These are phyloP conservation scores for Drosophila sturtevanti DNA, from an alignment of 1,140 invertebrate species.

Conservation along the genomic window DNA sequence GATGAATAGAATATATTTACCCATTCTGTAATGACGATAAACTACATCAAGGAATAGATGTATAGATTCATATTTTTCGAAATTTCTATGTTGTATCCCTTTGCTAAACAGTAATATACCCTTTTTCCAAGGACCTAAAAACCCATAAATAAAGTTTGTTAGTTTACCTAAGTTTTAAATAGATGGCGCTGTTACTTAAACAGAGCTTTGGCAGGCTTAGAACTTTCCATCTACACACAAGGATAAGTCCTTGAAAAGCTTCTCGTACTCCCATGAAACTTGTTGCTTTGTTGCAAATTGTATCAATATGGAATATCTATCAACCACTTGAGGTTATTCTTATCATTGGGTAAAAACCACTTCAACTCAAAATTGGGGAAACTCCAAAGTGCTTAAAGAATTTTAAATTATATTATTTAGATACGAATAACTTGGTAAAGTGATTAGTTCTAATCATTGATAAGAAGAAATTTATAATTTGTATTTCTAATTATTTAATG, in stretches of 20 bases:
- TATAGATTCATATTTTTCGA: too few relatives aligned
- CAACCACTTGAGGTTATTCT: not conserved
- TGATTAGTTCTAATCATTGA: not conserved
- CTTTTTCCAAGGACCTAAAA: slow-evolving; percentile 5
- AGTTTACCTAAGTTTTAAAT: slow-evolving; percentile 33
- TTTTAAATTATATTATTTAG: not conserved
- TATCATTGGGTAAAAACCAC: not conserved
- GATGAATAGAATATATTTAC: too few relatives aligned
- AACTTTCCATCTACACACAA: slow-evolving; percentile 9
- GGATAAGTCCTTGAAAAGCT: slow-evolving; percentile 21
- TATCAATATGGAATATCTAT: not conserved
- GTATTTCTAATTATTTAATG: not conserved
- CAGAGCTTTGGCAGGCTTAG: slow-evolving; percentile 49
- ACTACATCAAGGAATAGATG: too few relatives aligned
- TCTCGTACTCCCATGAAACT: slow-evolving; percentile 5
- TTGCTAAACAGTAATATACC: not conserved
- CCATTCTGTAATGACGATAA: too few relatives aligned
- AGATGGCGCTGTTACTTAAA: slow-evolving; percentile 45
- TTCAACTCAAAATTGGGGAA: not conserved
- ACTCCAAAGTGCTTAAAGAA: not conserved
- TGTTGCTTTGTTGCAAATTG: slow-evolving; percentile 39
- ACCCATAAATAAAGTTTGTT: slow-evolving; percentile 27
- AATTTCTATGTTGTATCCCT: not conserved
- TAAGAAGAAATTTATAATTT: not conserved
- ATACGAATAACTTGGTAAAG: too few relatives aligned